These are phyloP conservation scores for Anaspis maculata DNA, from an alignment of 2,888 invertebrate species.

Conservation along the genomic window DNA sequence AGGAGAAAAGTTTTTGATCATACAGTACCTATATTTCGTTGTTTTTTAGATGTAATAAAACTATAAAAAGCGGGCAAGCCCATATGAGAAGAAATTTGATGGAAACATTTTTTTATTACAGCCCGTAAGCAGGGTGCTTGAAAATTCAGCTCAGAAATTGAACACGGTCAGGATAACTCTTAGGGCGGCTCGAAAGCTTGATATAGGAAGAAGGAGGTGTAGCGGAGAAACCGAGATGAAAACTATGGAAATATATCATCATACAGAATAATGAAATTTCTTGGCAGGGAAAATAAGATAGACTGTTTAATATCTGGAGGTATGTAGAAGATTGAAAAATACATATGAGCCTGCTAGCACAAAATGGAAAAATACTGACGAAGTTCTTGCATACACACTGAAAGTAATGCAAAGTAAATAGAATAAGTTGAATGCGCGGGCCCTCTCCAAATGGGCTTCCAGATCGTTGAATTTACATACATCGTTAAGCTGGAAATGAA, in stretches of 20 bases:
- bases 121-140: no score
- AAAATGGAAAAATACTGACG: slow-evolving; percentile 31
- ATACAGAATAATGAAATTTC: slow-evolving; percentile 41
- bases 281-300: slow-evolving; percentile 38
- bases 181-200: no score
- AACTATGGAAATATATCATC: slow-evolving; percentile 38
- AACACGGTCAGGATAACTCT: no score
- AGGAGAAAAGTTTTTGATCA: no score
- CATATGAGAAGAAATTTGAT: no score
- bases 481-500: slow-evolving; percentile 1
- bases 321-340: slow-evolving; percentile 40
- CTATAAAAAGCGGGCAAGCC: no score
- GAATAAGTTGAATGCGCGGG: slow-evolving; percentile 29
- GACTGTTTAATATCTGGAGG: slow-evolving; percentile 39
- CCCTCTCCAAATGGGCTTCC: slow-evolving; percentile 23
- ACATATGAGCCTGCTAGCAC: slow-evolving; percentile 30
- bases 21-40: no score
- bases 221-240: slow-evolving; percentile 15
- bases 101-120: no score
- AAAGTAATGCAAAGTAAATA: slow-evolving; percentile 35
- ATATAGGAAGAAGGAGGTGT: no score
- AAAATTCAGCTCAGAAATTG: no score
- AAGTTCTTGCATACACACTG: slow-evolving; percentile 24
- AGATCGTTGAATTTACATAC: no score
- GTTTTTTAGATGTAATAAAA: no score